phyloP scores from a whole-genome alignment of 2,113 vertebrate genomes.

The Calcarius ornatus region DNA sequence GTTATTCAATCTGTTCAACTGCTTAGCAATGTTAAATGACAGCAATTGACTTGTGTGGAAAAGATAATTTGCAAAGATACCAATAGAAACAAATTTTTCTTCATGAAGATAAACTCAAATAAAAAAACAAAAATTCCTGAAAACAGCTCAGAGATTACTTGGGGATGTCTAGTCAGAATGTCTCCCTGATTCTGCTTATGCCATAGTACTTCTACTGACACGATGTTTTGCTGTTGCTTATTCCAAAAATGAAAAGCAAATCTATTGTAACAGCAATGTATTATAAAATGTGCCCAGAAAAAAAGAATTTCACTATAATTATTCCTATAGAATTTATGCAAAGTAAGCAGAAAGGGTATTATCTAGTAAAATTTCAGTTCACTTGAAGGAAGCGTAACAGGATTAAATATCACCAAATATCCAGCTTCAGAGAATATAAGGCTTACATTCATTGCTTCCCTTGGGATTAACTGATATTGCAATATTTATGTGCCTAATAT shows the following conservation, averaged over 20 bases:
- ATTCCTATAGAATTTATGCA: neutral
- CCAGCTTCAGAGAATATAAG: neutral
- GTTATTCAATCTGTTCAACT: neutral
- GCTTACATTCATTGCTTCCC: neutral
- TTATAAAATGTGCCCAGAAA: neutral
- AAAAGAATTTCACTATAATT: neutral
- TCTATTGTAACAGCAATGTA: neutral
- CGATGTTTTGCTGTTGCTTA: neutral
- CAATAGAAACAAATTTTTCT: neutral
- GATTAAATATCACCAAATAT: neutral
- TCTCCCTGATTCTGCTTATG: neutral
- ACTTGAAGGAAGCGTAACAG: neutral
- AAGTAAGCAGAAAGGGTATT: neutral
- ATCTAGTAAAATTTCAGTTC: neutral
- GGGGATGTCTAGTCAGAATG: neutral
- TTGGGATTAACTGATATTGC: neutral
- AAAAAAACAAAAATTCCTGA: neutral
- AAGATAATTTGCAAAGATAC: neutral
- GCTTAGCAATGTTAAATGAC: neutral
- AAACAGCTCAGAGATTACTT: neutral
- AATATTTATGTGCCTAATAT: neutral
- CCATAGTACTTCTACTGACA: neutral
- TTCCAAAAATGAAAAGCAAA: neutral
- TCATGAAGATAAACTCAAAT: neutral
- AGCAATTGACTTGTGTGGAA: neutral